These are phyloP conservation scores for Danio jaintianensis DNA, from an alignment of 2,797 vertebrate genomes.

Conservation along the genomic window DNA sequence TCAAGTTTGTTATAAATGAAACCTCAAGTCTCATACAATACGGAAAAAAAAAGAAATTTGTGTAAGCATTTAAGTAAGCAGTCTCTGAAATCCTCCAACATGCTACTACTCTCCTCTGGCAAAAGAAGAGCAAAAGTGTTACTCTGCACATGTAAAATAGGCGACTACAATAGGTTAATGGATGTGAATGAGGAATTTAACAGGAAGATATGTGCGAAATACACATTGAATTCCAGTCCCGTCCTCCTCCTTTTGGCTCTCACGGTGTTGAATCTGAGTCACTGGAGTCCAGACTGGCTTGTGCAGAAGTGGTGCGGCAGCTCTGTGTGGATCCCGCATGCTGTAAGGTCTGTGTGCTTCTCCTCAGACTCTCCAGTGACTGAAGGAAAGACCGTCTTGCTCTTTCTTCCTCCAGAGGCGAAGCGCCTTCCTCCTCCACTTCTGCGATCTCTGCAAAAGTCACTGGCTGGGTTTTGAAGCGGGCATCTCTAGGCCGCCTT, in stretches of 20 bases:
- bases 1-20: slow-evolving; percentile 59
- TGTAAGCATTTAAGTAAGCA: slow-evolving; percentile 64
- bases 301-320: slow-evolving; percentile 74
- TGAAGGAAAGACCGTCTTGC: slow-evolving; percentile 93
- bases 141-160: slow-evolving; percentile 55
- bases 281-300: slow-evolving; percentile 92
- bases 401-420: slow-evolving; percentile 92
- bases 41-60: slow-evolving; percentile 73
- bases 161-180: slow-evolving; percentile 63
- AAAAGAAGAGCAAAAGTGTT: slow-evolving; percentile 62
- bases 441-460: slow-evolving; percentile 98
- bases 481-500: slow-evolving; percentile 87
- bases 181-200: slow-evolving; percentile 48
- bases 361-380: slow-evolving; percentile 92
- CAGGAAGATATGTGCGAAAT: slow-evolving; percentile 46
- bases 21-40: slow-evolving; percentile 60
- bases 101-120: slow-evolving; percentile 61
- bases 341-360: slow-evolving; percentile 91
- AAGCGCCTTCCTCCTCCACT: slow-evolving; percentile 95
- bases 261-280: slow-evolving; percentile 94
- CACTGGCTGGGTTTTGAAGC: slow-evolving; percentile 98
- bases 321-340: slow-evolving; percentile 61
- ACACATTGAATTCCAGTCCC: slow-evolving; percentile 47
- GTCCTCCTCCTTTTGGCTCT: slow-evolving; percentile 57
- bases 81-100: slow-evolving; percentile 56